These are phyloP conservation scores for Anarrhichthys ocellatus DNA, from an alignment of 2,113 vertebrate genomes.

Conservation along the genomic window DNA sequence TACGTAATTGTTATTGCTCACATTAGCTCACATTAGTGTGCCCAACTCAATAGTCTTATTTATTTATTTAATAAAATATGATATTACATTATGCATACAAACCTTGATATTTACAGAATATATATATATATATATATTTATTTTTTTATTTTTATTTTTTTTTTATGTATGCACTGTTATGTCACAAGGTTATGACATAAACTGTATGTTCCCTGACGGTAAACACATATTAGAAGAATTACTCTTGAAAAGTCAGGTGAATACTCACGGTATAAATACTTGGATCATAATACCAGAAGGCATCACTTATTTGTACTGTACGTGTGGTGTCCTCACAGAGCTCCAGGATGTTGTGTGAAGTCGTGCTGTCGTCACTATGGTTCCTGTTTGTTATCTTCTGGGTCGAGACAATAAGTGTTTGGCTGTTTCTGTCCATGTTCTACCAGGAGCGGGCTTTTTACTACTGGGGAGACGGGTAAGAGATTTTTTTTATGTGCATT, in stretches of 20 bases:
- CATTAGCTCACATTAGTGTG: neutral
- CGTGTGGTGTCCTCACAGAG: slow-evolving; percentile 32
- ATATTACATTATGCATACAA: neutral
- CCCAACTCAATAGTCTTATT: neutral
- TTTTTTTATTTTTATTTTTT: no score
- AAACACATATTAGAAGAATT: neutral
- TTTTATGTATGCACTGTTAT: neutral
- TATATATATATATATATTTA: no score
- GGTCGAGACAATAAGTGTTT: slow-evolving; percentile 87
- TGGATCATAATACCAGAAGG: neutral
- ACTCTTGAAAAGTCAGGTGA: neutral
- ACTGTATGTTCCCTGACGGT: neutral
- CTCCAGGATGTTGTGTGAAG: slow-evolving; percentile 84
- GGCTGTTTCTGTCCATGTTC: slow-evolving; percentile 86
- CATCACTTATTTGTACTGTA: neutral
- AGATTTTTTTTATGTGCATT: neutral
- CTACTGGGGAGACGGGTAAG: slow-evolving; percentile 84
- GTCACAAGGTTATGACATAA: neutral
- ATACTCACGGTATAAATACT: neutral
- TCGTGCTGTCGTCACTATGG: slow-evolving; percentile 85
- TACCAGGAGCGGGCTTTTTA: slow-evolving; percentile 83
- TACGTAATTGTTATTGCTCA: neutral
- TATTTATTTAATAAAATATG: neutral
- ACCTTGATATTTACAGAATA: neutral
- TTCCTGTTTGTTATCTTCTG: slow-evolving; percentile 87